These are phyloP conservation scores for Drosophila funebris DNA, from an alignment of 1,140 invertebrate genomes.

Conservation along the genomic window DNA sequence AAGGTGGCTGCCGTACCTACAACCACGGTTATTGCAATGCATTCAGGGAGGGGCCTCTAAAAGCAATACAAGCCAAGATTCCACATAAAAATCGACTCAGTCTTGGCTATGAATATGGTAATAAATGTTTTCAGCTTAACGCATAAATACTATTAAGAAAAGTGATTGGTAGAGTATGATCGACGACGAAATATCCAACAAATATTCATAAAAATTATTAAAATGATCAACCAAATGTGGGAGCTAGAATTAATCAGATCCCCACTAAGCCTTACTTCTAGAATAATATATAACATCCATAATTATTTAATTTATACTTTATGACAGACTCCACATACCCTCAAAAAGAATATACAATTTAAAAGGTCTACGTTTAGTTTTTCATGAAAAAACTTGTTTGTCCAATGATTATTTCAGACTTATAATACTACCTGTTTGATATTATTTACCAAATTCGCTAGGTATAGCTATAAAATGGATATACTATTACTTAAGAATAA, in stretches of 20 bases:
- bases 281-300: too few species aligned
- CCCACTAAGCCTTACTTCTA: too few species aligned
- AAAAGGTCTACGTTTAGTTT: background rate
- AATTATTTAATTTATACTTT: too few species aligned
- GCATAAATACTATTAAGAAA: background rate
- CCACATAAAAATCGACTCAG: background rate
- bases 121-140: background rate
- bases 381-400: background rate
- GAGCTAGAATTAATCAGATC: too few species aligned
- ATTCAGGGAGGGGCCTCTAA: background rate
- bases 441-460: background rate
- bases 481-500: constrained; percentile 5
- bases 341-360: background rate
- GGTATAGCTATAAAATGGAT: background rate
- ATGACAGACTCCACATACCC: background rate
- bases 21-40: background rate
- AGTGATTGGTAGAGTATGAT: background rate
- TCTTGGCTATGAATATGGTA: constrained; percentile 1
- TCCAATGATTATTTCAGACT: background rate
- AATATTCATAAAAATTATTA: too few species aligned
- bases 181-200: background rate
- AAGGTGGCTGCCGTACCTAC: background rate
- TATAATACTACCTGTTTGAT: background rate
- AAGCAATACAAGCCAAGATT: background rate
- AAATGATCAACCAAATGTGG: too few species aligned